Percentiles rank a stretch among this genome's conserved stretches.
phyloP scores from a whole-genome alignment of 2,113 vertebrate genomes.

The Mixornis gularis region DNA sequence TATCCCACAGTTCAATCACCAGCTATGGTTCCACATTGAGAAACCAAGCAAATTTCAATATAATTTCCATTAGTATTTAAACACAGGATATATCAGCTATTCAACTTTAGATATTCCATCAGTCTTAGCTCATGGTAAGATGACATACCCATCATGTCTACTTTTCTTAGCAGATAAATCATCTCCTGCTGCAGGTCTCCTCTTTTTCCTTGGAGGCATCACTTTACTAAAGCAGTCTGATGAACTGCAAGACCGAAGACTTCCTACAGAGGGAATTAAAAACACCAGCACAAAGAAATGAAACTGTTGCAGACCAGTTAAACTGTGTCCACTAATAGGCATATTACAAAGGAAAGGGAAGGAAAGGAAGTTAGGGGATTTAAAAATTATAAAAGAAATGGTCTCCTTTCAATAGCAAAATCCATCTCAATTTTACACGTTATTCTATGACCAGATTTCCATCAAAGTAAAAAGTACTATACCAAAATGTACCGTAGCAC shows the following conservation, averaged over 20 bases:
- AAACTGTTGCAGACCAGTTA: conserved; percentile 48
- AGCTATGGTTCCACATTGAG: not conserved
- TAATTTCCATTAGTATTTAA: conserved; percentile 14
- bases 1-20: not conserved
- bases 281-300: conserved; percentile 56
- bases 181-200: conserved; percentile 94
- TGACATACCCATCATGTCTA: conserved; percentile 91
- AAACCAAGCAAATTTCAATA: conserved; percentile 33
- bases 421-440: not conserved
- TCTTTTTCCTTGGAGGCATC: conserved; percentile 99
- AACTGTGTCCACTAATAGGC: conserved; percentile 38
- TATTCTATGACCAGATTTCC: not conserved
- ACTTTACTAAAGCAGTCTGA: conserved; percentile 92
- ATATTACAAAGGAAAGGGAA: conserved; percentile 23
- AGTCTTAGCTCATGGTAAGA: conserved; percentile 16
- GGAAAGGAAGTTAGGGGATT: not conserved
- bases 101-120: conserved; percentile 18
- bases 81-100: conserved; percentile 16
- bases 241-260: conserved; percentile 80
- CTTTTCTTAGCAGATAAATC: conserved; percentile 97
- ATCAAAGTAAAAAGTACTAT: not conserved
- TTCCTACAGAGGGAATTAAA: conserved; percentile 70
- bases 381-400: not conserved
- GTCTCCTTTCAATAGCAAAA: conserved; percentile 32
- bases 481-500: not conserved